phyloP scores from a whole-genome alignment of 2,113 vertebrate species.

The Scartelaos histophorus region DNA sequence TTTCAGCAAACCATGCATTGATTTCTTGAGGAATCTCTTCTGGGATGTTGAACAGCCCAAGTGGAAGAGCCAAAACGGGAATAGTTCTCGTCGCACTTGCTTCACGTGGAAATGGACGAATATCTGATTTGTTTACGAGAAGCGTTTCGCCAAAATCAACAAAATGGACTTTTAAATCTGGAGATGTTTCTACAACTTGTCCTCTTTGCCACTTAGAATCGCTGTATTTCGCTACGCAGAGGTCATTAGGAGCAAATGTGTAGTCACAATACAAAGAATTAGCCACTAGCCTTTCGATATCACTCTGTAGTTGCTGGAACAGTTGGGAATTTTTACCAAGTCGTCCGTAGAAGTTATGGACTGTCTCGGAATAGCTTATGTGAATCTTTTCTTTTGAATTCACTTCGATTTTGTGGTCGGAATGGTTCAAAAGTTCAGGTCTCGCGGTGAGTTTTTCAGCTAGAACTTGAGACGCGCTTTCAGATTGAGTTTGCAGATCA shows the following conservation, averaged over 20 bases:
- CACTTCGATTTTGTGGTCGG: slow-evolving; percentile 76
- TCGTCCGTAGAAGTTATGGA: slow-evolving; percentile 84
- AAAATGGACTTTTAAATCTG: slow-evolving; percentile 79
- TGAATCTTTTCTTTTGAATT: slow-evolving; percentile 78
- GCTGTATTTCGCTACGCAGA: slow-evolving; percentile 84
- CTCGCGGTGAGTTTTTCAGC: slow-evolving; percentile 43
- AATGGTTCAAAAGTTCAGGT: slow-evolving; percentile 78
- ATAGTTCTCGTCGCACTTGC: slow-evolving; percentile 69
- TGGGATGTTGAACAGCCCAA: slow-evolving; percentile 80
- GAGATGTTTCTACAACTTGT: slow-evolving; percentile 66
- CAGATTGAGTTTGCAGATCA: slow-evolving; percentile 35
- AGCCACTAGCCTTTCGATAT: slow-evolving; percentile 60
- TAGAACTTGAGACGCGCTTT: slow-evolving; percentile 15
- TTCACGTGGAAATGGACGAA: slow-evolving; percentile 76
- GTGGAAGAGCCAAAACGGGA: slow-evolving; percentile 85
- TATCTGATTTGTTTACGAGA: slow-evolving; percentile 64
- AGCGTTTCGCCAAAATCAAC: slow-evolving; percentile 87
- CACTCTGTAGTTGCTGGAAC: slow-evolving; percentile 69
- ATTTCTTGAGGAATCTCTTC: slow-evolving; percentile 72
- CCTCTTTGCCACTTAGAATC: slow-evolving; percentile 87
- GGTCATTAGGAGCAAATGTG: slow-evolving; percentile 37
- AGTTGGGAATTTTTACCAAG: slow-evolving; percentile 75
- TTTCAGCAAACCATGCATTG: slow-evolving; percentile 81
- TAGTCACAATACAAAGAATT: slow-evolving; percentile 35
- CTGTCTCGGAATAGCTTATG: slow-evolving; percentile 77